Percentiles rank a stretch among this genome's conserved stretches.
Evolutionary conservation across 2,797 vertebrate genomes (phyloP).

Genomic region (Rhynchonycteris naso): DNA sequence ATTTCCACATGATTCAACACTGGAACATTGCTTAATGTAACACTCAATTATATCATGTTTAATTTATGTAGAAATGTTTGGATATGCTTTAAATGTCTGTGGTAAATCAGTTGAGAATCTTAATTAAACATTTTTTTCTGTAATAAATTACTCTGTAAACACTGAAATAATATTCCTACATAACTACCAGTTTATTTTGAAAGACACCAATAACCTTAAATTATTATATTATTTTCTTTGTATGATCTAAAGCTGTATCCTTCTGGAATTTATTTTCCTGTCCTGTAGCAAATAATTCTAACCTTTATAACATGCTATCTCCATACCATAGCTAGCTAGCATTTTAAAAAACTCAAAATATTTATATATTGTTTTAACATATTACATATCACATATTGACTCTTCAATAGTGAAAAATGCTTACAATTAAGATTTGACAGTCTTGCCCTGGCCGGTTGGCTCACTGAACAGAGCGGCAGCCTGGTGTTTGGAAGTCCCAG

Average conservation of each 20-base stretch:
- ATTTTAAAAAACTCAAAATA: constrained; percentile 48
- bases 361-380: constrained; percentile 34
- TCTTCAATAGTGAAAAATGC: constrained; percentile 35
- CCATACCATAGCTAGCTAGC: not conserved
- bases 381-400: not conserved
- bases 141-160: constrained; percentile 79
- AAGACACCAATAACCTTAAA: constrained; percentile 67
- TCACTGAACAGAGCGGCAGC: no score
- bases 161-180: constrained; percentile 79
- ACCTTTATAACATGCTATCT: constrained; percentile 41
- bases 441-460: not conserved
- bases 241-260: not conserved
- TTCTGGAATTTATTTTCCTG: constrained; percentile 53
- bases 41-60: constrained; percentile 82
- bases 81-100: constrained; percentile 79
- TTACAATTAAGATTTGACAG: constrained; percentile 29
- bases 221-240: constrained; percentile 62
- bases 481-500: no score
- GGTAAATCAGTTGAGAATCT: constrained; percentile 79
- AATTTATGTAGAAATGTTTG: constrained; percentile 83
- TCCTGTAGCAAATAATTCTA: constrained; percentile 24
- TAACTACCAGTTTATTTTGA: constrained; percentile 80
- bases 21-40: constrained; percentile 77
- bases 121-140: constrained; percentile 80
- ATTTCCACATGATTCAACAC: constrained; percentile 83